phyloP scores from a whole-genome alignment of 2,888 invertebrate genomes.

The Strigamia transsilvanica region DNA sequence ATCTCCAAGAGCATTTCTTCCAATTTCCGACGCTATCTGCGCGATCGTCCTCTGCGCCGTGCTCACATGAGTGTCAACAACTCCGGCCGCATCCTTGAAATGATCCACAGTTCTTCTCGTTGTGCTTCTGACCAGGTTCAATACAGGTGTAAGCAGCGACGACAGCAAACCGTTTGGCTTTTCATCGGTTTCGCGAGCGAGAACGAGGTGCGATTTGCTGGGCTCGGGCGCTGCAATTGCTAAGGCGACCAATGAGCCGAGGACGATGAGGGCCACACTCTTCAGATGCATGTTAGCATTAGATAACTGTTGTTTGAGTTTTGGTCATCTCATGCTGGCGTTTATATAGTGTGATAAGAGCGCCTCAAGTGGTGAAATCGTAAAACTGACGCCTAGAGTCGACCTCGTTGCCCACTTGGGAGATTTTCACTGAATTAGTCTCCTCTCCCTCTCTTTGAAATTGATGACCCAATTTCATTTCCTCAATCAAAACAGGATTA shows the following conservation, averaged over 20 bases:
- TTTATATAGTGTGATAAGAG: constrained; percentile 11
- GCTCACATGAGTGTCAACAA: constrained; percentile 18
- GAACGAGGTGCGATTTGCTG: not conserved
- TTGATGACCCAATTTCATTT: constrained; percentile 23
- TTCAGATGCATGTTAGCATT: constrained; percentile 6
- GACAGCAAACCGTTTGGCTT: not conserved
- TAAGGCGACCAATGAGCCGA: not conserved
- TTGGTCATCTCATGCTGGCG: not conserved
- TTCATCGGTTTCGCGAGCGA: not conserved
- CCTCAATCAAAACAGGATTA: constrained; percentile 23
- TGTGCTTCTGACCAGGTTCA: not conserved
- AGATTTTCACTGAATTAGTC: constrained; percentile 28
- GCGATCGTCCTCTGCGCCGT: not conserved
- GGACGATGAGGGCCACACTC: not conserved
- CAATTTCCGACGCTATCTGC: not conserved
- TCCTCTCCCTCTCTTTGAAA: constrained; percentile 29
- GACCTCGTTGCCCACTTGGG: constrained; percentile 31
- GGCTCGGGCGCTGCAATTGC: not conserved
- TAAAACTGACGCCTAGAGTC: not conserved
- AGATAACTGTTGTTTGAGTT: constrained; percentile 17
- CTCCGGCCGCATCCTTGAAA: not conserved
- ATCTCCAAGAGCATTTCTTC: constrained; percentile 31
- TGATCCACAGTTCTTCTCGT: not conserved
- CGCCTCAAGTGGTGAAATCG: constrained; percentile 35
- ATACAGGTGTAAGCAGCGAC: not conserved